Percentiles rank a stretch among this genome's conserved stretches.
Evolutionary conservation across 2,113 vertebrate species (phyloP).

Genomic region (Xiphias gladius): DNA sequence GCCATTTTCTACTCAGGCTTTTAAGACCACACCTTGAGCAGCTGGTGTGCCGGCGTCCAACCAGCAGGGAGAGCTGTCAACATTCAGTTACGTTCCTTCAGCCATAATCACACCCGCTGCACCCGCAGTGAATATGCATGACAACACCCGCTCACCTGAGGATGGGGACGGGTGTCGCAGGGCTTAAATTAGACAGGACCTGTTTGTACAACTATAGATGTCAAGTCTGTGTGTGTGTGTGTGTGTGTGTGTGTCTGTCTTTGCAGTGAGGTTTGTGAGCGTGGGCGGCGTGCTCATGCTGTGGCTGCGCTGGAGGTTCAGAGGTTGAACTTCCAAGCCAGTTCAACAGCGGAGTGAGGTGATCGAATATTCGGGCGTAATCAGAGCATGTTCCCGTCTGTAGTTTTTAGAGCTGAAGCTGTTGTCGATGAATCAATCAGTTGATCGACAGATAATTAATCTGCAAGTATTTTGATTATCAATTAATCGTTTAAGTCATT

Average conservation of each 20-base stretch:
- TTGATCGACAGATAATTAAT: background rate
- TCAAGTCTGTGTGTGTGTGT: conserved; percentile 26
- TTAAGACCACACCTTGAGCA: conserved; percentile 57
- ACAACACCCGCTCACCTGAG: conserved; percentile 45
- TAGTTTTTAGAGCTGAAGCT: background rate
- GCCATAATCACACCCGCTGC: conserved; percentile 63
- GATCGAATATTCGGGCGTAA: background rate
- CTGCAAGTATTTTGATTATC: background rate
- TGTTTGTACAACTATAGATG: conserved; percentile 34
- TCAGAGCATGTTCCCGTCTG: conserved; percentile 7
- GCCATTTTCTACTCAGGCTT: conserved; percentile 81
- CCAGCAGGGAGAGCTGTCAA: conserved; percentile 78
- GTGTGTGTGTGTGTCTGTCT: background rate
- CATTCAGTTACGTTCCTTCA: conserved; percentile 56
- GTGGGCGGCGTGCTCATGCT: conserved; percentile 32
- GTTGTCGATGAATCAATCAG: background rate
- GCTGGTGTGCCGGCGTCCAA: conserved; percentile 69
- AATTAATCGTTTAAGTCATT: background rate
- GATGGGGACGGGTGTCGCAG: conserved; percentile 34
- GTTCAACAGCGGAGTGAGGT: too few relatives aligned
- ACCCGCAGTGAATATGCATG: conserved; percentile 76
- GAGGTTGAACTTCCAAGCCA: too few relatives aligned
- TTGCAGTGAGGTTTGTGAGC: background rate
- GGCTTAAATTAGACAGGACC: conserved; percentile 55
- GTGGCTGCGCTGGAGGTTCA: conserved; percentile 31